Evolutionary conservation across 64 coral and sea anemone species (phyloP).

Genomic region (Cladopsammia gracilis): DNA sequence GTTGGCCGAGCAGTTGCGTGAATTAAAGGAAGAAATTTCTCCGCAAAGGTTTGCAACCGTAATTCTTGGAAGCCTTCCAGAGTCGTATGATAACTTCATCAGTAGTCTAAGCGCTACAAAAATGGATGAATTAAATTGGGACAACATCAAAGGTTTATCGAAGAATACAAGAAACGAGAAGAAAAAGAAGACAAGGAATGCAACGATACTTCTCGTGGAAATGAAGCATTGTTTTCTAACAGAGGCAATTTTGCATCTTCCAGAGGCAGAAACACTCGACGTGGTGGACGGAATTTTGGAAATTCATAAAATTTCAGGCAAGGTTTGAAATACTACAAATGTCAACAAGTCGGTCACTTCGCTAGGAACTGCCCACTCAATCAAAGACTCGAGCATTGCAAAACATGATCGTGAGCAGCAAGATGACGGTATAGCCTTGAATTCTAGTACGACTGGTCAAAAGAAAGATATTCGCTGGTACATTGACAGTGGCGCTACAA

Average conservation of each 20-base stretch:
- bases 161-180: slow-evolving; percentile 41
- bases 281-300: slow-evolving; percentile 16
- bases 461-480: slow-evolving; percentile 19
- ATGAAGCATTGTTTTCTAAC: not conserved
- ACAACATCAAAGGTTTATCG: slow-evolving; percentile 6
- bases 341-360: slow-evolving; percentile 20
- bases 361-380: slow-evolving; percentile 33
- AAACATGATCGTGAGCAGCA: slow-evolving; percentile 1
- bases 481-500: slow-evolving; percentile 36
- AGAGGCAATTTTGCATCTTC: not conserved
- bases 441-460: not conserved
- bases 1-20: too few relatives aligned
- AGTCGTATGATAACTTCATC: slow-evolving; percentile 37
- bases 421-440: slow-evolving; percentile 15
- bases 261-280: not conserved
- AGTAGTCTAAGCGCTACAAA: slow-evolving; percentile 29
- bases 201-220: not conserved
- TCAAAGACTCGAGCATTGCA: not conserved
- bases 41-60: slow-evolving; percentile 47
- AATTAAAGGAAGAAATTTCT: too few relatives aligned
- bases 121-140: slow-evolving; percentile 39
- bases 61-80: slow-evolving; percentile 38
- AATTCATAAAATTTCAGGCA: slow-evolving; percentile 1
- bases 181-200: slow-evolving; percentile 1
- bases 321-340: slow-evolving; percentile 30